Base-by-base conservation (phyloP, 2,113 vertebrate genomes). In the Marmota flaviventris region DNA sequence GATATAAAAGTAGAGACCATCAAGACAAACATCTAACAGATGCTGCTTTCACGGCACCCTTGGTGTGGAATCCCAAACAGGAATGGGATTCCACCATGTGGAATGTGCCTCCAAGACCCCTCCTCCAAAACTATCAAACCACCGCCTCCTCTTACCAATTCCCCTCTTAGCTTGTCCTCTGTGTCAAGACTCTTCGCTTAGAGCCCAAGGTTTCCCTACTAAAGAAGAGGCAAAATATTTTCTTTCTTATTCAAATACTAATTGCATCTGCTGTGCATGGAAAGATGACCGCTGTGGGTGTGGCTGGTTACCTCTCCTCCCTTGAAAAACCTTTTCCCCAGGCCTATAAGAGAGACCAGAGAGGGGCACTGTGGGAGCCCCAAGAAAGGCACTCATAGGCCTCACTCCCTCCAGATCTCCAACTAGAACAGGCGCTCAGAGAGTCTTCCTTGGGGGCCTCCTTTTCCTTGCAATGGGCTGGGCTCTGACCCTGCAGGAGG, bases 1-100 rank as follows among this genome's bases (percentile, higher is more conserved):
- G 42, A 70, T 72, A 39, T 85, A 75, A 87, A 95, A 89, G 92
- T 61, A 72, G 34, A 85, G 75, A 27, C 79, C 86, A 75, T 25
- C 58, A 61, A 78, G 81, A 76, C 45, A 42, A 65, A 37, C 61
- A 69, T 42, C 69, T 56, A 22, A 63, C 42, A 76, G n/a, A 67
- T 48, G 22, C 39, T 72, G 9, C 34, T 78, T 96, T 86, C 12
- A 29, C 22, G 25, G 37, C 5, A 29, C 63, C 13, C 32, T 78
- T 67, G 63, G 24, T 20, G 7, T 10, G 24, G 39, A 51, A 53
- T 8, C 3, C 69, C 83, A 76, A 51, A 56, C 5, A 69, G 81
- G 32, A 89, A 39, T 39, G 51, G 0, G 48, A 51, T 8, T 29
- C 27, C 58, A 9, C 34, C 2, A 25, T 75, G 73, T 14, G 8